Evolutionary conservation across 30 jellyfish, hydroid and myxozoan species (phyloP).

Genomic region (Aurelia aurita): DNA sequence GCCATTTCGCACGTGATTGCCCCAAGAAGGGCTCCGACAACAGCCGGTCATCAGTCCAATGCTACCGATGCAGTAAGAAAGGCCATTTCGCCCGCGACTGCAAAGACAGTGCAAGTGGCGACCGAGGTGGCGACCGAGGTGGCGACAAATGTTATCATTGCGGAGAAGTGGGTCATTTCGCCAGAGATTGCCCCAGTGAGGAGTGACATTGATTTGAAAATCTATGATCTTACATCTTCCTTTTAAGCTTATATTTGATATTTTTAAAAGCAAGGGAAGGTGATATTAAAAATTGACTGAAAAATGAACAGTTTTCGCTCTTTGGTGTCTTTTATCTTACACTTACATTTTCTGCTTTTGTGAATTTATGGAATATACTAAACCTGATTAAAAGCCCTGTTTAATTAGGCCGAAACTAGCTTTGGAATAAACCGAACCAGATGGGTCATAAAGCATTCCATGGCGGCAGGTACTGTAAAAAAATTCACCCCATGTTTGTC

Average conservation of each 20-base stretch:
- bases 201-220: constrained; percentile 7
- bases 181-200: constrained; percentile 77
- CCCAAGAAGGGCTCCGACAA: constrained; percentile 59
- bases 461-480: no score
- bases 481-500: no score
- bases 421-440: no score
- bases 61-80: constrained; percentile 80
- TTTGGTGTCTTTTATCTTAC: no score
- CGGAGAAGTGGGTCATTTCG: constrained; percentile 89
- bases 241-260: constrained; percentile 52
- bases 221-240: constrained; percentile 22
- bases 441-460: no score
- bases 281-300: not conserved
- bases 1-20: constrained; percentile 95
- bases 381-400: no score
- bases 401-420: no score
- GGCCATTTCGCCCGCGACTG: constrained; percentile 93
- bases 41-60: constrained; percentile 42
- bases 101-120: constrained; percentile 8
- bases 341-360: no score
- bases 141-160: constrained; percentile 79
- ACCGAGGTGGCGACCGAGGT: no score
- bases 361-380: no score
- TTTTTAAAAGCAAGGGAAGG: constrained; percentile 13
- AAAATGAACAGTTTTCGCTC: no score